Conservation (phyloP, 2,113 vertebrate species). For the Kobus ellipsiprymnus region DNA sequence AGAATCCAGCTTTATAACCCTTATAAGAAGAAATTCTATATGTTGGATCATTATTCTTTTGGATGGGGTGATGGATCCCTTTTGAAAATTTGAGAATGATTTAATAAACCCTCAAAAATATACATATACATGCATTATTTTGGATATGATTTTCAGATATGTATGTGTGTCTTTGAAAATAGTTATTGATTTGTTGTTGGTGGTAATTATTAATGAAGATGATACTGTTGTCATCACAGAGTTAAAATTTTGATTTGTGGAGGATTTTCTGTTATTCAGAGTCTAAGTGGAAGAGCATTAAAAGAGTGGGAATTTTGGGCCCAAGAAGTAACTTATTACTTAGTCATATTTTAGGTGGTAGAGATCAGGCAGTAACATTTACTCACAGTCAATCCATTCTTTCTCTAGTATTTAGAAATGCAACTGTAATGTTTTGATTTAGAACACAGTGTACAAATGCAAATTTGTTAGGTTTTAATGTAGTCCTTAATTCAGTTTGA, state of each 20-base stretch:
- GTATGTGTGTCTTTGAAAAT: neutral
- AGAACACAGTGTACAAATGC: constrained; percentile 14
- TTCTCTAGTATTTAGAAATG: neutral
- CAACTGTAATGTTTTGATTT: neutral
- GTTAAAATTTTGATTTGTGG: neutral
- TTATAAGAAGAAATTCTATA: neutral
- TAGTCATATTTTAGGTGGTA: neutral
- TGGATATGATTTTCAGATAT: neutral
- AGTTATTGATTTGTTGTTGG: neutral
- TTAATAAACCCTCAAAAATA: neutral
- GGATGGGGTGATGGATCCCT: neutral
- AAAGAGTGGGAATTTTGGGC: neutral
- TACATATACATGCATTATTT: neutral
- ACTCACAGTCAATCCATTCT: neutral
- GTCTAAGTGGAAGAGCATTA: neutral
- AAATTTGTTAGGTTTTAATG: constrained; percentile 48
- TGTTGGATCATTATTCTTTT: neutral
- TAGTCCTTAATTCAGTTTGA: constrained; percentile 38
- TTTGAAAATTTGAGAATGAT: neutral
- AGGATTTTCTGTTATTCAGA: neutral
- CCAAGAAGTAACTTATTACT: neutral
- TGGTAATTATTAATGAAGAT: neutral
- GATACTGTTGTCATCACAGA: neutral
- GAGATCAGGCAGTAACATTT: neutral
- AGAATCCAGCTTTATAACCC: neutral